Evolutionary conservation across 2,888 invertebrate genomes (phyloP), one percentile per base, ranked within the genome.

Genomic region (Latrodectus hesperus): DNA sequence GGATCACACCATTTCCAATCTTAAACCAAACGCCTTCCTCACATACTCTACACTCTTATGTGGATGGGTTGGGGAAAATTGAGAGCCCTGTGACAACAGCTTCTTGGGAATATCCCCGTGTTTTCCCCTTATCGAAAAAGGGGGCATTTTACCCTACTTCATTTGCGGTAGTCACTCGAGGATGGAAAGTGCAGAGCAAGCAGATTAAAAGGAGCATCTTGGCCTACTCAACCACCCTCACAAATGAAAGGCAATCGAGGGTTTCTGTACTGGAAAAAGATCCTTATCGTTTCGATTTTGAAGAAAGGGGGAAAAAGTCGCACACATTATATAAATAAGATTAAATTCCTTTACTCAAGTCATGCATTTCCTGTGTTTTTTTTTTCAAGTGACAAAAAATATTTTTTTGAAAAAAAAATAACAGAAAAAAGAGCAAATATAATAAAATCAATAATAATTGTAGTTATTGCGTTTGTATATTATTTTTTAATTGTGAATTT

Each of bases 121-220:
- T 68, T 53, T 38, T 17, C 70, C 70, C 55, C 51, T 80, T 64
- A 9, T 16, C 71, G 52, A 10, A 51, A 83, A 74, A 79, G 52
- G 51, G 70, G 60, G 65, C 49, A n/a, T 85, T 85, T 85, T 80
- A 60, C n/a, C 85, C 85, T 75, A 80, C 85, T 85, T 80, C 85
- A 85, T 80, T 85, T 80, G 85, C 79, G 85, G 85, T 81, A 17
- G 67, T 67, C 38, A 38, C 38, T 38, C 49, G 68, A 64, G 76
- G 38, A 16, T 65, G 67, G 75, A 64, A 64, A 75, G 64, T 11
- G 75, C 75, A 17, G 64, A 38, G 60, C 60, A 64, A 75, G 75
- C 75, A 75, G 75, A 75, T 78, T 55, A 51, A 51, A 22, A 17
- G 73, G 17, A 12, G 51, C 49, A 72, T 9, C 38, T 49, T 38